Evolutionary conservation across 1,140 invertebrate genomes (phyloP).

Genomic region (Coelopa frigida): DNA sequence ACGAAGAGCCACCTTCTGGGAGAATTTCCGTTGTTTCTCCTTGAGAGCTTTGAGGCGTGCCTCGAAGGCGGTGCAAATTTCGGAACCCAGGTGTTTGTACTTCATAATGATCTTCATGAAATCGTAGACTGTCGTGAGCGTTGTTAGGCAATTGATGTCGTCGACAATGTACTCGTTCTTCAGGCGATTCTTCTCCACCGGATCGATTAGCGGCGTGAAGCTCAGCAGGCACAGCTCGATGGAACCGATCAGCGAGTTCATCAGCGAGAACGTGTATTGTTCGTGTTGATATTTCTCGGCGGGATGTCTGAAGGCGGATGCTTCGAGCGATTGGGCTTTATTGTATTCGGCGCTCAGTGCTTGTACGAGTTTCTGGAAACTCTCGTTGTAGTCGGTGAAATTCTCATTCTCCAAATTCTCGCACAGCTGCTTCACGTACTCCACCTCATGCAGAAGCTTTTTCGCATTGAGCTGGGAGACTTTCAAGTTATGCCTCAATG

Average conservation of each 20-base stretch:
- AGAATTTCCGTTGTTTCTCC: constrained; percentile 32
- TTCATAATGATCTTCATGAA: constrained; percentile 37
- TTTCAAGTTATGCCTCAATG: constrained; percentile 13
- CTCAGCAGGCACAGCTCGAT: constrained; percentile 47
- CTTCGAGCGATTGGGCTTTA: not conserved
- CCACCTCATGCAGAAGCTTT: constrained; percentile 26
- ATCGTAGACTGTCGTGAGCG: constrained; percentile 26
- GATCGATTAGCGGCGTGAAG: constrained; percentile 58
- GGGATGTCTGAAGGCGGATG: not conserved
- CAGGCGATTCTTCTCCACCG: constrained; percentile 61
- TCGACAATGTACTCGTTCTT: constrained; percentile 60
- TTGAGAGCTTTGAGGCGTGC: constrained; percentile 32
- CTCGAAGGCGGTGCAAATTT: constrained; percentile 33
- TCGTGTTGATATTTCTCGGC: constrained; percentile 1
- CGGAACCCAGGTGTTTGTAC: constrained; percentile 31
- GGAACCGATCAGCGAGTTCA: constrained; percentile 29
- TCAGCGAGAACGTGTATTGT: constrained; percentile 15
- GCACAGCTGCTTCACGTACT: constrained; percentile 13
- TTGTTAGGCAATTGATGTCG: constrained; percentile 47
- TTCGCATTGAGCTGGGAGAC: constrained; percentile 11
- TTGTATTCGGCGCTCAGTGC: not conserved
- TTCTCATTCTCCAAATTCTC: constrained; percentile 9
- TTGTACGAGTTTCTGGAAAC: constrained; percentile 20
- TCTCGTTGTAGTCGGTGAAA: constrained; percentile 12
- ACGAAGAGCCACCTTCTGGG: constrained; percentile 50